phyloP scores from a whole-genome alignment of 2,888 invertebrate genomes.

The Plemyria rubiginata region DNA sequence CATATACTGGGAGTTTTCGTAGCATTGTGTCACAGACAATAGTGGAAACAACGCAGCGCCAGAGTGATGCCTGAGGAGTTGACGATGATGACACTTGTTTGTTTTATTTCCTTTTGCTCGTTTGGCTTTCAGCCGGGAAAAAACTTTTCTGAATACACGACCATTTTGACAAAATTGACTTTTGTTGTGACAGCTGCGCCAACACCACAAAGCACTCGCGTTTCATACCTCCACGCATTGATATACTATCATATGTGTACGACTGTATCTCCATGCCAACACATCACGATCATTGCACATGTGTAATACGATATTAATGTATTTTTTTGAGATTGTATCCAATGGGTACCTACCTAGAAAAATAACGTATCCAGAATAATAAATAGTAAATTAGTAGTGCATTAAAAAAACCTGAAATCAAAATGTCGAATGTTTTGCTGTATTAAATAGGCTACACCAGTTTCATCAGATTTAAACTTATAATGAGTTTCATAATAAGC shows the following conservation, averaged over 20 bases:
- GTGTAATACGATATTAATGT: not conserved
- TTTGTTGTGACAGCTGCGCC: slow-evolving; percentile 71
- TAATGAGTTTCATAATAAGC: slow-evolving; percentile 43
- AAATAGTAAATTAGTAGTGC: too few relatives aligned
- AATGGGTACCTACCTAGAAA: too few relatives aligned
- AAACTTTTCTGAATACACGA: slow-evolving; percentile 65
- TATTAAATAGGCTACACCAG: slow-evolving; percentile 23
- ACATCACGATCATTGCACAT: not conserved
- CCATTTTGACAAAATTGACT: slow-evolving; percentile 74
- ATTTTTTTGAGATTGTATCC: not conserved
- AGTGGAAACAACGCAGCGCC: slow-evolving; percentile 52
- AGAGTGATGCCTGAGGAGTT: slow-evolving; percentile 58
- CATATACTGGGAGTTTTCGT: slow-evolving; percentile 31
- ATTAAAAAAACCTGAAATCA: not conserved
- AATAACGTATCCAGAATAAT: too few relatives aligned
- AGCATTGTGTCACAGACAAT: slow-evolving; percentile 41
- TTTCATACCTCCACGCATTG: slow-evolving; percentile 35
- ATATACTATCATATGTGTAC: slow-evolving; percentile 15
- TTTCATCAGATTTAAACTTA: slow-evolving; percentile 39
- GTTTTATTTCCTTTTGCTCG: slow-evolving; percentile 73
- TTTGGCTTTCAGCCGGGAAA: slow-evolving; percentile 65
- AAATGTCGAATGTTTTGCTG: slow-evolving; percentile 1
- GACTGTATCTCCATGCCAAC: not conserved
- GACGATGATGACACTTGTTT: slow-evolving; percentile 80
- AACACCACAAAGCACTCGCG: slow-evolving; percentile 40